Base-by-base conservation (phyloP, 2,888 invertebrate species). In the Chouioia cunea region DNA sequence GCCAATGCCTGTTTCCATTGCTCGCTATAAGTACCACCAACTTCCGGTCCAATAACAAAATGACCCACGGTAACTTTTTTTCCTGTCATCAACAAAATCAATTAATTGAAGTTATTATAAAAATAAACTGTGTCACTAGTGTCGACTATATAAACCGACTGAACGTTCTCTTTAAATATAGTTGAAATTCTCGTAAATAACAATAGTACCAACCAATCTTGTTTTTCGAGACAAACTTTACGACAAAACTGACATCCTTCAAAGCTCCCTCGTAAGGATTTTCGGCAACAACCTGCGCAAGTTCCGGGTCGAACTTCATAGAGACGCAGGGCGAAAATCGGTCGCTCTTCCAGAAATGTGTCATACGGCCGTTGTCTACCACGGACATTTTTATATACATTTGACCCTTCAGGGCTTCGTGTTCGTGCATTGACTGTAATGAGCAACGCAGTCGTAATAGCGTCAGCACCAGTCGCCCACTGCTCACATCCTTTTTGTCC, bases 381-480 rank as follows among this genome's bases (percentile, higher is more conserved):
- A 93, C 90, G 0, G 91, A 91, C 70, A 93, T 92, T 86, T 94
- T 94, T 74, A 94, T 88, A 82, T 94, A 94, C 78, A 94, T 88
- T 65, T 91, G 91, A 46, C 91, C 91, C 86, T 91, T 91, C 75
- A 88, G 88, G 77, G 88, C 88, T 81, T 92, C 92, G 74, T 92
- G 91, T 75, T 91, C 90, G 76, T 91, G 91, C 91, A 92, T 92
- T n/a, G 91, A 90, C 81, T 90, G 89, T 70, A 92, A 87, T 70
- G 90, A 91, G 81, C 92, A 92, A 70, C 92, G 86, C 71, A 92
- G 85, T 75, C 91, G 88, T 74, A 89, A 89, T 47, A 92, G 87
- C 10, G 89, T 89, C 44, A 92, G 83, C 77, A 91, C 89, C 67
- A 92, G 87, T 20, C 87, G 86, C 76, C 92, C 91, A 77, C 90